Conservation (phyloP, 1,140 invertebrate genomes). For the fruit fly (Drosophila melanogaster) region DNA sequence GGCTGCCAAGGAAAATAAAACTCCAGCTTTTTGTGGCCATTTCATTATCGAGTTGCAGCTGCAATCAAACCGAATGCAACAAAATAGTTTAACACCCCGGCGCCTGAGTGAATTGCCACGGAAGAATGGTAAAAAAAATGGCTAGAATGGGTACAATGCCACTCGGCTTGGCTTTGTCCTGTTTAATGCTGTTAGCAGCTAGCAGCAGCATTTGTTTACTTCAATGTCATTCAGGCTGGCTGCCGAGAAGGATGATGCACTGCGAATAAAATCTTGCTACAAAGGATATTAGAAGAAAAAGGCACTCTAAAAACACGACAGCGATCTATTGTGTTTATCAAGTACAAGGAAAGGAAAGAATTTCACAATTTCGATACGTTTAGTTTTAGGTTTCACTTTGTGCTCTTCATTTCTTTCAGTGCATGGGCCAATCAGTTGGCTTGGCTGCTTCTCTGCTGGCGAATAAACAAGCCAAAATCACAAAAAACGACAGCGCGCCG, state of each 20-base stretch:
- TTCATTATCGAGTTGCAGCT: slow-evolving; percentile 51
- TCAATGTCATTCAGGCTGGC: slow-evolving; percentile 44
- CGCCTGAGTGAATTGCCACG: slow-evolving; percentile 12
- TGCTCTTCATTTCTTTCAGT: neutral
- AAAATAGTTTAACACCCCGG: slow-evolving; percentile 41
- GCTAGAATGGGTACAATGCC: slow-evolving; percentile 26
- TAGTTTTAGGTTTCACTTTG: neutral
- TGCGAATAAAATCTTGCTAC: neutral
- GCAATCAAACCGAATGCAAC: slow-evolving; percentile 50
- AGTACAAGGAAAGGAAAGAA: too few relatives aligned
- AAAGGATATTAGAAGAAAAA: too few relatives aligned
- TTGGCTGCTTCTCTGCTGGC: slow-evolving; percentile 36
- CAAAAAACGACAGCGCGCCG: slow-evolving; percentile 38
- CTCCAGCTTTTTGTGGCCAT: slow-evolving; percentile 39
- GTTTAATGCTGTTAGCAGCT: slow-evolving; percentile 40
- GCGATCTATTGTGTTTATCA: too few relatives aligned
- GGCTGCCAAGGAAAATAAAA: slow-evolving; percentile 26
- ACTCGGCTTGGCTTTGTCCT: slow-evolving; percentile 36
- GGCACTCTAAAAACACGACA: fast-evolving
- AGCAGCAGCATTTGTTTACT: slow-evolving; percentile 72
- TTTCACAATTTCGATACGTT: neutral
- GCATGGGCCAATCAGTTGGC: slow-evolving; percentile 67
- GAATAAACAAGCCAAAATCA: slow-evolving; percentile 55
- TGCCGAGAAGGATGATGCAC: slow-evolving; percentile 4
- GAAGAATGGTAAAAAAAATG: slow-evolving; percentile 13